phyloP scores from a whole-genome alignment of 2,888 invertebrate species.

The Apodemia mormo region DNA sequence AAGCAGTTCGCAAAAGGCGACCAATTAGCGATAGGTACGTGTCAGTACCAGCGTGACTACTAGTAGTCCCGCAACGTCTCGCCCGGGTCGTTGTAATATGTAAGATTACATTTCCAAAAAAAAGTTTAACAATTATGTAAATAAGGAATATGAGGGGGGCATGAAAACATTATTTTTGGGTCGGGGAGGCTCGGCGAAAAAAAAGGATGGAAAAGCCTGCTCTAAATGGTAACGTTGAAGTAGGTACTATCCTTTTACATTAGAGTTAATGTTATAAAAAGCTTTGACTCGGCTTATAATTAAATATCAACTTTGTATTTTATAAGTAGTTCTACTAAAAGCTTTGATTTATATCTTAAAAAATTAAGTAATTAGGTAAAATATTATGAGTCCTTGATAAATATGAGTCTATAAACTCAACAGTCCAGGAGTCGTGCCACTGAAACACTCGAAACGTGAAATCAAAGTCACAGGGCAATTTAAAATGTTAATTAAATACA shows the following conservation, averaged over 20 bases:
- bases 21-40: no score
- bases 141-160: no score
- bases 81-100: no score
- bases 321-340: background rate
- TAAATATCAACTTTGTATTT: background rate
- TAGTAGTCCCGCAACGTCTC: no score
- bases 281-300: background rate
- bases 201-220: no score
- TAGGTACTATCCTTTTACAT: background rate
- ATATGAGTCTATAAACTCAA: background rate
- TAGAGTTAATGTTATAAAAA: background rate
- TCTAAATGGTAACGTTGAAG: no score
- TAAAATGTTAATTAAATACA: conserved; percentile 3
- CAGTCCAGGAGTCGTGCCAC: background rate
- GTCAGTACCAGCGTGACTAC: no score
- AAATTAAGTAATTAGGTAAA: conserved; percentile 3
- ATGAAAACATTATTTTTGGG: no score
- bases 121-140: no score
- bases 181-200: no score
- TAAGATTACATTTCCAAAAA: no score
- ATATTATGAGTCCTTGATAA: conserved; percentile 4
- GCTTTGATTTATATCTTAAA: background rate
- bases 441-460: background rate
- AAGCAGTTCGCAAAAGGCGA: no score
- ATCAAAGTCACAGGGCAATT: background rate